A percentile compares a stretch with the other conserved stretches of the same genome.
Conservation (phyloP, 2,888 invertebrate genomes). For the Clivina fossor region DNA sequence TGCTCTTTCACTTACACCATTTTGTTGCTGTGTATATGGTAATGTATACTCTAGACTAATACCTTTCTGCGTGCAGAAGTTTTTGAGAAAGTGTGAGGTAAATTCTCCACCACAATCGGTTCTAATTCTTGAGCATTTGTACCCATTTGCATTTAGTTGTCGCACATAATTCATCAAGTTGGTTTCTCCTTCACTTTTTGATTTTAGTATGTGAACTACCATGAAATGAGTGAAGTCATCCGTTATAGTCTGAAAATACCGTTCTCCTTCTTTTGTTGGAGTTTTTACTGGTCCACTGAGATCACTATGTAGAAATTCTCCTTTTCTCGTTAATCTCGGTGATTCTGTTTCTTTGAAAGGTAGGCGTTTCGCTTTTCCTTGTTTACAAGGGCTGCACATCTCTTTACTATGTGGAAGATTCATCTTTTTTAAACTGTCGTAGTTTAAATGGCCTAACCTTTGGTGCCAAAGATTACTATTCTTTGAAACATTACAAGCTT, state of each 20-base stretch:
- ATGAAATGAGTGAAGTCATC: slow-evolving; percentile 34
- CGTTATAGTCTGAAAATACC: slow-evolving; percentile 25
- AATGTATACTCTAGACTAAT: slow-evolving; percentile 20
- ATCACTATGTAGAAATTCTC: slow-evolving; percentile 32
- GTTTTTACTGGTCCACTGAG: slow-evolving; percentile 27
- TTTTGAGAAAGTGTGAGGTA: slow-evolving; percentile 1
- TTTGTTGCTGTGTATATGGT: slow-evolving; percentile 25
- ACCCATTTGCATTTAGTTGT: background rate
- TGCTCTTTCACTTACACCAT: slow-evolving; percentile 22
- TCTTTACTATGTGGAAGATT: slow-evolving; percentile 4
- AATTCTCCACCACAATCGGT: slow-evolving; percentile 5
- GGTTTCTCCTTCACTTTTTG: slow-evolving; percentile 30
- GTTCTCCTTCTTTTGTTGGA: slow-evolving; percentile 14
- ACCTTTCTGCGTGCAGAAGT: slow-evolving; percentile 16
- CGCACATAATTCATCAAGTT: slow-evolving; percentile 30
- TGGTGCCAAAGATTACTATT: slow-evolving; percentile 34
- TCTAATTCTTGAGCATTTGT: background rate
- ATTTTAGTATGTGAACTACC: slow-evolving; percentile 22
- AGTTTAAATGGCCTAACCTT: slow-evolving; percentile 31
- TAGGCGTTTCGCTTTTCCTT: slow-evolving; percentile 23
- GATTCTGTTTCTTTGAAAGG: slow-evolving; percentile 16
- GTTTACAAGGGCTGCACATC: slow-evolving; percentile 22
- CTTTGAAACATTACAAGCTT: background rate
- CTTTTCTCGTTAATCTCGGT: slow-evolving; percentile 14
- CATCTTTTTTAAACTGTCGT: slow-evolving; percentile 13